Base-by-base conservation (phyloP, 2,113 vertebrate genomes). In the Clarias magur region DNA sequence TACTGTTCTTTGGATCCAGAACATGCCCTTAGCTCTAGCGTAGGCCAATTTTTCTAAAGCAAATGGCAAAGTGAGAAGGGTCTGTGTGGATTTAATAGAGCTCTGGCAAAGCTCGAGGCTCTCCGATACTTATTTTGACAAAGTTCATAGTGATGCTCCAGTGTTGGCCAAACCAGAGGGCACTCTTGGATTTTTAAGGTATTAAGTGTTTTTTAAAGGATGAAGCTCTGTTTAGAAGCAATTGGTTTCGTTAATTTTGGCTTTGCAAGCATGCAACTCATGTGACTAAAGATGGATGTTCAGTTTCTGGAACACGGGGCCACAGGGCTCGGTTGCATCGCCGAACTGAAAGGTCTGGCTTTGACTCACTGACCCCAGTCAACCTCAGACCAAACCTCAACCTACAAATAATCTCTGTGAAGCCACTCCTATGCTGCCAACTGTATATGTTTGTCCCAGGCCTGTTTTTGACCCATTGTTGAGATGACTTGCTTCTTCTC, bases 341-440 rank as follows among this genome's bases (percentile, higher is more conserved):
- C 81, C 53, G 17, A 81, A 72, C 78, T 76, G 42, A 83, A 87
- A 83, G 56, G 57, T 65, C 86, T 87, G 86, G 81, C 72, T 87
- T 87, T 87, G 86, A 87, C 70, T 87, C 86, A 83, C 86, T 87
- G 80, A 87, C 86, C 70, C 72, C 70, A 87, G 81, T 38, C 38
- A 87, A 83, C 86, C 86, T 87, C 86, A 84, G 48, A 84, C 85
- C 70, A 80, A 84, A 85, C 85, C 82, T 89, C 83, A 76, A 75
- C 57, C 82, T 87, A 81, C 67, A 89, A 86, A 84, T 89, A 87
- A 87, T 84, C 82, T 48, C 78, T 30, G 68, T 73, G 10, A 83
- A 89, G 48, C 87, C 83, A 81, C 83, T 75, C 57, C 59, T 81
- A 25, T 84, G 48, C 30, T 80, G 83, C 86, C 84, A 86, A 62